Base-by-base conservation (phyloP, 2,888 invertebrate species). In the Zeuzera pyrina region DNA sequence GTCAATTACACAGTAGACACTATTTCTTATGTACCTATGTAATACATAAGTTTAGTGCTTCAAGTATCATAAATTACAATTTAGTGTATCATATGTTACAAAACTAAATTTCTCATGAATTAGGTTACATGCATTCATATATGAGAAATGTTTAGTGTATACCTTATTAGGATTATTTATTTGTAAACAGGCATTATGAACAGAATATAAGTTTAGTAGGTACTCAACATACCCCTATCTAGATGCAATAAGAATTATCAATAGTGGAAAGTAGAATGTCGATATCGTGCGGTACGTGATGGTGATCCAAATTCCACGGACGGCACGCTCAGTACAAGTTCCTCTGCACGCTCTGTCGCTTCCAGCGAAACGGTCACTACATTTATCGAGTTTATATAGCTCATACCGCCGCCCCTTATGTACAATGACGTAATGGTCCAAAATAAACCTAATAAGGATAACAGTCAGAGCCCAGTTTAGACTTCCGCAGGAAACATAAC, bases 351-450 rank as follows among this genome's bases (percentile, higher is more conserved):
- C 21, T 7, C 33, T 44, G 44, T 40, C 50, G 43, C 52, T 55
- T 57, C 12, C 30, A 22, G 12, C 50, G 13, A 32, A 29, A 31
- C 51, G 52, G 51, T 47, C 52, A 47, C 52, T 41, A 39, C 35
- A 35, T 38, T 35, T 40, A 42, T 28, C 31, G 37, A 42, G 49
- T 50, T 52, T 59, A n/a, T n/a, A n/a, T n/a, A n/a, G n/a, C n/a
- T n/a, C n/a, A n/a, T n/a, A n/a, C n/a, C n/a, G n/a, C n/a, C n/a
- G n/a, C 53, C 51, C 41, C 51, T 45, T 51, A 48, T 48, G 53
- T 54, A 56, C 56, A 69, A 72, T 84, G 83, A 84, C 83, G 84
- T 84, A 83, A 84, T 83, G 69, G 50, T 70, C 78, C 69, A 79
- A 81, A 83, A 81, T 83, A 81, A 77, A 77, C 74, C 66, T 59